Evolutionary conservation across 2,888 invertebrate species (phyloP), one percentile per base, ranked within the genome.

Genomic region (Lepidochrysops patricia): DNA sequence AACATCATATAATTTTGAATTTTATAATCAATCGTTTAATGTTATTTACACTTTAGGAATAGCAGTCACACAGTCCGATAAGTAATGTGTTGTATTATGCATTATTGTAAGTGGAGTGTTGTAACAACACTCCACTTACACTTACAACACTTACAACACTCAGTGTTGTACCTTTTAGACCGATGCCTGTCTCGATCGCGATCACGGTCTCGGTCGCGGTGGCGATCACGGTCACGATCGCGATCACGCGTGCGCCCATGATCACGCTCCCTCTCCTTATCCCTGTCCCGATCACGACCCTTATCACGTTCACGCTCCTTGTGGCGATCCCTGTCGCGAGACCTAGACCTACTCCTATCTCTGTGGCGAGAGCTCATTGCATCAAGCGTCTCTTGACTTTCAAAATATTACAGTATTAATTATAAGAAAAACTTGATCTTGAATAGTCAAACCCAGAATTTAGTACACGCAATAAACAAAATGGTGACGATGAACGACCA

Each of bases 321-420:
- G 54, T 79, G 77, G 7, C 79, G 76, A 62, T 81, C 84, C 72
- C 80, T 73, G 59, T 82, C 81, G 2, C 79, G 71, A 13, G 87
- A 86, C 61, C 89, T 77, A 19, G 89, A 89, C 27, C 90, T 80
- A 70, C 90, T 89, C 63, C 89, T 79, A 63, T 90, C 90, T 23
- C 90, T 85, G 68, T 90, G 90, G 60, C 90, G 80, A 13, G 91
- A 91, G 69, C 91, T 90, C 91, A 91, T 91, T 61, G 57, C 64
- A 52, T n/a, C 4, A 6, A 13, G 1, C 2, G 25, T 25, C 50
- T 6, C 37, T 37, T 4, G 19, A 12, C 4, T 19, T 4, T n/a
- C n/a, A 6, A 50, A 25, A 26, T 26, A 50, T 5, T 13, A 13
- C 5, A 6, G 12, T 50, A 26, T n/a, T 50, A n/a, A n/a, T 50